Evolutionary conservation across 1,140 invertebrate genomes (phyloP).

Genomic region (Macrostomum lignano): DNA sequence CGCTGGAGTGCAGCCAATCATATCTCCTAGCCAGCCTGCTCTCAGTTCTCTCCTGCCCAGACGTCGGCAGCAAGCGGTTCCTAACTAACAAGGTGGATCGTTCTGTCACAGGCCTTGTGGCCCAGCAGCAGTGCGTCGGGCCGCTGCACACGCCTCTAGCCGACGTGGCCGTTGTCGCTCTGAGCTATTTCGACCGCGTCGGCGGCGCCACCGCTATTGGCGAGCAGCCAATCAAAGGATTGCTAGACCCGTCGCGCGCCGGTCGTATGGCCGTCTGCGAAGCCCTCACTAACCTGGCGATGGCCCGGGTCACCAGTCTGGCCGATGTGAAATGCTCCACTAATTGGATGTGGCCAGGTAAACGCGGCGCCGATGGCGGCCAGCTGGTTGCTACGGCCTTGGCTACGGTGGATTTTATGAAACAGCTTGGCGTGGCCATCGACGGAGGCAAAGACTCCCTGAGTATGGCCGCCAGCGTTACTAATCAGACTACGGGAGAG

Average conservation of each 20-base stretch:
- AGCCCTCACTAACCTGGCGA: slow-evolving; percentile 71
- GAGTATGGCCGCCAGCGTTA: slow-evolving; percentile 70
- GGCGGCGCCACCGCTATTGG: slow-evolving; percentile 76
- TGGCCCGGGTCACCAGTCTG: slow-evolving; percentile 51
- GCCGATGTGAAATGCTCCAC: slow-evolving; percentile 78
- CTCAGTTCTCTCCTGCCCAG: slow-evolving; percentile 51
- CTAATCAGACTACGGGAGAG: slow-evolving; percentile 33
- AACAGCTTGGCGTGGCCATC: slow-evolving; percentile 55
- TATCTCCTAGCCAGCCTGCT: too few species aligned
- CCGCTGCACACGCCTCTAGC: slow-evolving; percentile 72
- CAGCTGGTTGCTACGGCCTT: slow-evolving; percentile 52
- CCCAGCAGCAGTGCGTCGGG: slow-evolving; percentile 87
- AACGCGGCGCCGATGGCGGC: slow-evolving; percentile 61
- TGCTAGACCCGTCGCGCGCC: slow-evolving; percentile 47
- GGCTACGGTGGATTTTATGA: slow-evolving; percentile 60
- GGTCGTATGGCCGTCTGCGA: slow-evolving; percentile 74
- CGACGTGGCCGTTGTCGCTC: slow-evolving; percentile 66
- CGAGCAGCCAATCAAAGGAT: slow-evolving; percentile 73
- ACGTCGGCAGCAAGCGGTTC: slow-evolving; percentile 74
- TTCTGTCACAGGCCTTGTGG: slow-evolving; percentile 73
- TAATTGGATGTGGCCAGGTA: slow-evolving; percentile 98
- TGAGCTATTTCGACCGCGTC: slow-evolving; percentile 37
- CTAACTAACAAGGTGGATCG: slow-evolving; percentile 69
- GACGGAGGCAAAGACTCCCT: slow-evolving; percentile 92
- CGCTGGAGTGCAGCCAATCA: too few species aligned